Evolutionary conservation across 2,113 vertebrate genomes (phyloP), one percentile per base, ranked within the genome.

Genomic region (Rhineura floridana): DNA sequence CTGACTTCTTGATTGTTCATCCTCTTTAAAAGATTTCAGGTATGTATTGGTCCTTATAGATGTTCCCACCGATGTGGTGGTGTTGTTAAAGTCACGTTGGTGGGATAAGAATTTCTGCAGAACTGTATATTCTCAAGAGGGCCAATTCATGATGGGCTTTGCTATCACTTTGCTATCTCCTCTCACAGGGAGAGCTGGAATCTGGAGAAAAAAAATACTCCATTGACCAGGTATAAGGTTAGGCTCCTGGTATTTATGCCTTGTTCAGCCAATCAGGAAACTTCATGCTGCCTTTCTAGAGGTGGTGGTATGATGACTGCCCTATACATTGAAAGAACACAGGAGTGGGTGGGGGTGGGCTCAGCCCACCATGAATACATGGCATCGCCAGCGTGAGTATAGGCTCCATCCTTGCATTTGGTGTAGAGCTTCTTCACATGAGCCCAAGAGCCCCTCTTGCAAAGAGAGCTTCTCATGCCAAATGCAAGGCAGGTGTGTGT

Each of bases 11-110:
- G 23, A 1, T 84, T 90, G 55, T 87, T 2, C 52, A 7, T 84
- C 89, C 19, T 76, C 9, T 90, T 86, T 77, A 55, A 81, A 93
- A 19, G 87, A 19, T 79, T 69, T 82, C 81, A 67, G 69, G 87
- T 3, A 2, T 84, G 50, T 23, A 55, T 73, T 59, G 30, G 39
- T 33, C 28, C 50, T 81, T 19, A 19, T 63, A 28, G 36, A 59
- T 46, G 30, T 82, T 65, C 36, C 13, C 39, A 65, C 25, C 62
- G 59, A 9, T 81, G 75, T 48, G 39, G 3, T 63, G 52, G 4
- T 63, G 25, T 50, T 50, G 8, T 48, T 44, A 2, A 50, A 72
- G 46, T 52, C 82, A 67, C 30, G 2, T 36, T 46, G 30, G 44
- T 50, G 25, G 65, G 21, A 39, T 36, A 72, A n/a, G 3, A 19